phyloP scores from a whole-genome alignment of 2,888 invertebrate genomes.

The Dorcus parallelipipedus region DNA sequence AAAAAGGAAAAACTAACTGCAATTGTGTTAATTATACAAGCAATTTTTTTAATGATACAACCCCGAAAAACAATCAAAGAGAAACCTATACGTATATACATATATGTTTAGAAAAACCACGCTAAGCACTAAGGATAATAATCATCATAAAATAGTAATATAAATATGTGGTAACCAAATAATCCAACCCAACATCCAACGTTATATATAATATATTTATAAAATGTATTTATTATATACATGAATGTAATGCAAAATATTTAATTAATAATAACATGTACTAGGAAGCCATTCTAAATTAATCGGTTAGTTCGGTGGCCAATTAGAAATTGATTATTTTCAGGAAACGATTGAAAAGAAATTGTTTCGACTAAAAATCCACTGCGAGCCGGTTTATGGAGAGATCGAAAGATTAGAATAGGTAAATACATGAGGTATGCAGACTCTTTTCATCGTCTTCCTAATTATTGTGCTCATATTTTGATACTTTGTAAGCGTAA shows the following conservation, averaged over 20 bases:
- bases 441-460: not conserved
- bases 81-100: slow-evolving; percentile 2
- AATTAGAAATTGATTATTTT: not conserved
- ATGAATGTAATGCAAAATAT: not conserved
- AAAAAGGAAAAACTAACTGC: no score
- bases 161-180: slow-evolving; percentile 43
- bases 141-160: slow-evolving; percentile 18
- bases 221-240: not conserved
- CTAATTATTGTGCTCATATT: slow-evolving; percentile 7
- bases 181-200: slow-evolving; percentile 37
- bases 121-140: slow-evolving; percentile 9
- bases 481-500: slow-evolving; percentile 4
- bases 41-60: slow-evolving; percentile 8
- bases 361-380: not conserved
- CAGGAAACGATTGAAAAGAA: not conserved
- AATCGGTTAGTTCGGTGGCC: not conserved
- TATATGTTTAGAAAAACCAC: slow-evolving; percentile 4
- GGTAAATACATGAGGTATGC: slow-evolving; percentile 24
- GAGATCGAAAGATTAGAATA: slow-evolving; percentile 31
- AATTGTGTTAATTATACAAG: no score
- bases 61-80: slow-evolving; percentile 17
- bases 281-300: not conserved
- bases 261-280: not conserved
- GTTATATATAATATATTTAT: slow-evolving; percentile 2
- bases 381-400: slow-evolving; percentile 1